phyloP scores from a whole-genome alignment of 1,140 invertebrate species.

The Samia ricini region DNA sequence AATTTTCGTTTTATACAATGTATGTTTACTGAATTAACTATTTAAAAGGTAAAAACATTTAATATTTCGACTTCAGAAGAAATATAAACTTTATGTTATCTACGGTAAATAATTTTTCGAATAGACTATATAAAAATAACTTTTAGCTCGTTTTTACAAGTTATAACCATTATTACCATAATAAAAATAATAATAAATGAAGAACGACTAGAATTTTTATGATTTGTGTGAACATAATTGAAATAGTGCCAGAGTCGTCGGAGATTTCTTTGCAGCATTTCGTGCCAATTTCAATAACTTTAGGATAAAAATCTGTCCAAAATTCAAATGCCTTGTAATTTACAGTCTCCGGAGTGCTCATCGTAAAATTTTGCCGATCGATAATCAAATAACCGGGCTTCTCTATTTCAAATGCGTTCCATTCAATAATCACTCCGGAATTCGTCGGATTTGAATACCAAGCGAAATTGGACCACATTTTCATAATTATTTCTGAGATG shows the following conservation, averaged over 20 bases:
- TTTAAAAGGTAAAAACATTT: neutral
- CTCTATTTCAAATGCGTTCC: constrained; percentile 82
- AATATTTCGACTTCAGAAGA: constrained; percentile 2
- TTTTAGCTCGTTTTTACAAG: constrained; percentile 22
- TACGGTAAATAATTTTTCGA: constrained; percentile 16
- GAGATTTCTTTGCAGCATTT: constrained; percentile 82
- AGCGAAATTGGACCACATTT: constrained; percentile 86
- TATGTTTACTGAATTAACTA: constrained; percentile 7
- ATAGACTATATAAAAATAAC: constrained; percentile 70
- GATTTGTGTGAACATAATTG: constrained; percentile 29
- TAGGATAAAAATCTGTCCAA: constrained; percentile 90
- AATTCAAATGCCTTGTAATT: constrained; percentile 88
- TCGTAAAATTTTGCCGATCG: constrained; percentile 83
- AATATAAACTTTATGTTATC: constrained; percentile 7
- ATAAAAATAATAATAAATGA: constrained; percentile 39
- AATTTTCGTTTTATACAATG: neutral
- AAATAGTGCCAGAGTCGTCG: constrained; percentile 53
- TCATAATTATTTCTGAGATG: constrained; percentile 86
- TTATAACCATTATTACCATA: constrained; percentile 37
- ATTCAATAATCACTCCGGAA: constrained; percentile 82
- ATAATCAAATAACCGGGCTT: constrained; percentile 84
- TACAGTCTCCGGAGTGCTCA: constrained; percentile 80
- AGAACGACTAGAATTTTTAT: constrained; percentile 40
- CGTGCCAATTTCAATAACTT: constrained; percentile 81
- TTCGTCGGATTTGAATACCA: constrained; percentile 84